These are phyloP conservation scores for Cynopterus brachyotis DNA, from an alignment of 2,113 vertebrate genomes.

Conservation along the genomic window DNA sequence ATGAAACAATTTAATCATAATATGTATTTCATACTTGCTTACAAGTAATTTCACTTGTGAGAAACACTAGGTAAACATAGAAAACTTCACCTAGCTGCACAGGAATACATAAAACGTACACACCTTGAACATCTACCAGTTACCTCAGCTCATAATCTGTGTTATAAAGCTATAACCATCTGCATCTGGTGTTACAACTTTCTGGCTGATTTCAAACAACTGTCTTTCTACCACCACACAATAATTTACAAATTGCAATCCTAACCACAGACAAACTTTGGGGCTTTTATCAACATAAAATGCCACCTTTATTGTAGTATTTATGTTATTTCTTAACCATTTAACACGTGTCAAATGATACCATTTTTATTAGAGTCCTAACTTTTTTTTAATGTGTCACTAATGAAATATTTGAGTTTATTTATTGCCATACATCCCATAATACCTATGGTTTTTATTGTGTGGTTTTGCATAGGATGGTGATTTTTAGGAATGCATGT, in stretches of 20 bases:
- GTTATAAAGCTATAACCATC: background rate
- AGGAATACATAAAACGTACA: background rate
- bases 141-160: background rate
- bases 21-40: background rate
- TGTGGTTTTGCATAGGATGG: background rate
- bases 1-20: background rate
- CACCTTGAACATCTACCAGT: background rate
- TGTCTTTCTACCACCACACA: background rate
- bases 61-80: background rate
- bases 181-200: background rate
- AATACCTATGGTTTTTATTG: background rate
- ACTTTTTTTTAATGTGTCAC: background rate
- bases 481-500: background rate
- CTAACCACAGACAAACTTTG: background rate
- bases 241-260: background rate
- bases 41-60: background rate
- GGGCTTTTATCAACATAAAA: background rate
- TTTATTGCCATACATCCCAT: background rate
- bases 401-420: background rate
- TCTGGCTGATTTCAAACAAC: background rate
- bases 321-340: background rate
- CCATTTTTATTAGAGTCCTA: background rate
- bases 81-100: background rate
- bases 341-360: background rate
- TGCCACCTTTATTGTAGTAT: background rate